A percentile compares a stretch with the other conserved stretches of the same genome.
Conservation (phyloP, 2,888 invertebrate species). For the Troides helena region DNA sequence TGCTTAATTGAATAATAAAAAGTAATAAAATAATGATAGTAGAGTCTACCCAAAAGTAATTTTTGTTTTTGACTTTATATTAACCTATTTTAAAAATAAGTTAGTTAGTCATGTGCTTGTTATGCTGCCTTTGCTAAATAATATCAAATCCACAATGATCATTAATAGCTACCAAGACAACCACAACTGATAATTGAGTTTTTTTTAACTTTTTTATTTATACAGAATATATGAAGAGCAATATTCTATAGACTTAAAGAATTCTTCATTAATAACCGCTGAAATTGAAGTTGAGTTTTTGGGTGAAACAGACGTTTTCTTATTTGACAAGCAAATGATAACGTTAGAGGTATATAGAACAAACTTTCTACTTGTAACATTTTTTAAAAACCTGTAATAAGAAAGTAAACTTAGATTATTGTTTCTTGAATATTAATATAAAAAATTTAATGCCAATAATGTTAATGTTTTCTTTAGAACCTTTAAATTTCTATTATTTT, state of each 20-base stretch:
- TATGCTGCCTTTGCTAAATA: too few relatives aligned
- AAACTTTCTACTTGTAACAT: neutral
- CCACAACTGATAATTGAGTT: neutral
- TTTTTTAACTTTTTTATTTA: neutral
- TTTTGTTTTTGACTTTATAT: too few relatives aligned
- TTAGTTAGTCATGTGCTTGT: too few relatives aligned
- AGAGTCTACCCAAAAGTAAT: too few relatives aligned
- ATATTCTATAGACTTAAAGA: slow-evolving; percentile 74
- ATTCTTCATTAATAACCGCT: slow-evolving; percentile 75
- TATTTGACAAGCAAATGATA: slow-evolving; percentile 60
- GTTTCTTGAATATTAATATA: too few relatives aligned
- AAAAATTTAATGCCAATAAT: neutral
- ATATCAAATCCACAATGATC: too few relatives aligned
- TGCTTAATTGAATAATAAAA: too few relatives aligned
- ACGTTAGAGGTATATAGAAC: slow-evolving; percentile 51
- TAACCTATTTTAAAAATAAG: too few relatives aligned
- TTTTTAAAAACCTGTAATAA: too few relatives aligned
- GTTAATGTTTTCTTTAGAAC: neutral
- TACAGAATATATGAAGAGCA: slow-evolving; percentile 62
- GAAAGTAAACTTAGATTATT: too few relatives aligned
- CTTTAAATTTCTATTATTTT: slow-evolving; percentile 12
- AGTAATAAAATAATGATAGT: too few relatives aligned
- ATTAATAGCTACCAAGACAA: too few relatives aligned
- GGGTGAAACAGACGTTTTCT: slow-evolving; percentile 67
- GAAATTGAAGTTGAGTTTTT: slow-evolving; percentile 69